phyloP scores from a whole-genome alignment of 2,113 vertebrate species.

The Vidua chalybeata region DNA sequence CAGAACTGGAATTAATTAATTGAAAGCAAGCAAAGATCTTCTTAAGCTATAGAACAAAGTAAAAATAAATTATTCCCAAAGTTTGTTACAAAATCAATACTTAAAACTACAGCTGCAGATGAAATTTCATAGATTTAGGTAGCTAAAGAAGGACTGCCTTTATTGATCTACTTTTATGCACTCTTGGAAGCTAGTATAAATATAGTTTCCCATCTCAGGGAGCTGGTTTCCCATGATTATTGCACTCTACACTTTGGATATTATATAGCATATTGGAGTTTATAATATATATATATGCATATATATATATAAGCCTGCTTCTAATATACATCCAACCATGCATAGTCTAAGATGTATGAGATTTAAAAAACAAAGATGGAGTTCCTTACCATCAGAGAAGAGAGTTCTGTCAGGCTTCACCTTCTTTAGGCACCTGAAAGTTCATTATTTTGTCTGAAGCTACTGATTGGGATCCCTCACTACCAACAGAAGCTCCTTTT shows the following conservation, averaged over 20 bases:
- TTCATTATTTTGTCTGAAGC: background rate
- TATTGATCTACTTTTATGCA: background rate
- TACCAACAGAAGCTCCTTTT: background rate
- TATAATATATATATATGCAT: background rate
- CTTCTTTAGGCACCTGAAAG: background rate
- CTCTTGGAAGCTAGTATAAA: background rate
- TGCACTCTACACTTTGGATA: background rate
- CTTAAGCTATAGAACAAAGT: background rate
- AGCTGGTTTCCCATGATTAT: background rate
- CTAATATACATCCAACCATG: background rate
- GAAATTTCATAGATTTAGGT: background rate
- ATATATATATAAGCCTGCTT: background rate
- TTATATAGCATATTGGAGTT: background rate
- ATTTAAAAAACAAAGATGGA: background rate
- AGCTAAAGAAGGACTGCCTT: background rate
- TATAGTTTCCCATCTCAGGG: background rate
- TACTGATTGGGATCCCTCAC: background rate
- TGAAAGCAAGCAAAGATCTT: background rate
- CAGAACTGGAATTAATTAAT: background rate
- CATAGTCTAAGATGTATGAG: background rate
- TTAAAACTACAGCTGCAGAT: background rate
- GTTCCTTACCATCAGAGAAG: background rate
- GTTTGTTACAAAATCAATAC: background rate
- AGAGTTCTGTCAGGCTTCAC: background rate
- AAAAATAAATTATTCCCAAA: background rate